Evolutionary conservation across 2,113 vertebrate species (phyloP).

Genomic region (Sinocyclocheilus anophthalmus): DNA sequence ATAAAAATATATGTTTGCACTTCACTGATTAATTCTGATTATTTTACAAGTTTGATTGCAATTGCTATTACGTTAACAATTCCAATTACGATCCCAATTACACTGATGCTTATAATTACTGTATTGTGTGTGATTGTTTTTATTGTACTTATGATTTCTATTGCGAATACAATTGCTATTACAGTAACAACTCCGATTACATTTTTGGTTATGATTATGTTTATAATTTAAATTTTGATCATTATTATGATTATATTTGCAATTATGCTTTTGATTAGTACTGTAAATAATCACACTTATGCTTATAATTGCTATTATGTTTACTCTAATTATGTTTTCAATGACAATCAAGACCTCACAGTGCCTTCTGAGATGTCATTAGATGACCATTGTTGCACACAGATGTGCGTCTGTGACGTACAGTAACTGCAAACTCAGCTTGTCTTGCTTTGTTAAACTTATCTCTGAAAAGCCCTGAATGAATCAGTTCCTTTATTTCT

Average conservation of each 20-base stretch:
- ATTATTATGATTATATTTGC: neutral
- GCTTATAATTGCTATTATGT: neutral
- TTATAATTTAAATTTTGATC: neutral
- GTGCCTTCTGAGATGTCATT: neutral
- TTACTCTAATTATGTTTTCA: neutral
- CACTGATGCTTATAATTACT: neutral
- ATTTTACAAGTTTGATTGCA: neutral
- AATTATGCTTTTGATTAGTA: neutral
- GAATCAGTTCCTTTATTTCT: neutral
- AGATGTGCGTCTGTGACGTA: neutral
- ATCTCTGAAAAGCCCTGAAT: neutral
- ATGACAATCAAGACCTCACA: neutral
- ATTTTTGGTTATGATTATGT: neutral
- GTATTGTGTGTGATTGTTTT: neutral
- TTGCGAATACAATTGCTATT: neutral
- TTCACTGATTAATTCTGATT: neutral
- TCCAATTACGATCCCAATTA: neutral
- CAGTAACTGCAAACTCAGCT: neutral
- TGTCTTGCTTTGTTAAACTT: neutral
- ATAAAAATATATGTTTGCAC: neutral
- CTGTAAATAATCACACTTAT: neutral
- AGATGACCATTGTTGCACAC: conserved; percentile 6
- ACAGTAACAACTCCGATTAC: neutral
- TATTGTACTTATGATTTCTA: neutral
- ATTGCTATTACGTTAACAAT: neutral